Base-by-base conservation (phyloP, 2,797 vertebrate species). In the Yasuhikotakia modesta region DNA sequence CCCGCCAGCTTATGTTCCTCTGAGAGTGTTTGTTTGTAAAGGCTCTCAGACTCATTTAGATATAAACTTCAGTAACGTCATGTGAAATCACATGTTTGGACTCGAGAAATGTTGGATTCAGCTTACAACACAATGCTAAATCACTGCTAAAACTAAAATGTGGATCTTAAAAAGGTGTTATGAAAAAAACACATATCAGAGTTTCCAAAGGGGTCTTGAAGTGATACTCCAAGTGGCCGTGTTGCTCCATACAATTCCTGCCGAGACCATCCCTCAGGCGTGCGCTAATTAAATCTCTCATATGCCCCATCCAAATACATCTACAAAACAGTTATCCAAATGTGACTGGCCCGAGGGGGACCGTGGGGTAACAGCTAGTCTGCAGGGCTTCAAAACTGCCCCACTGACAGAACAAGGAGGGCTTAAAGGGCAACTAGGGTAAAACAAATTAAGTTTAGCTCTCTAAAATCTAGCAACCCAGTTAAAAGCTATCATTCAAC, bases 231-330 rank as follows among this genome's bases (percentile, higher is more conserved):
- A 2, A 64, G 50, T 46, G 27, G 76, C 32, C 12, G 16, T 67
- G 14, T 14, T 5, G 19, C 32, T 55, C 39, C 4, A 22, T 58
- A 6, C 53, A 35, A 55, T 21, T 58, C 68, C 69, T 69, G 64
- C 1, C 81, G 82, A 74, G 83, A 87, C 85, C 71, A 74, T 77
- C 88, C 87, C 89, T 76, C 76, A 90, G 84, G 89, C 87, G 2
- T 82, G 84, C 48, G 57, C 88, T 91, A 90, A 92, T 91, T 90
- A 89, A 92, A 90, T 89, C 82, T 87, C 87, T 91, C 90, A 91
- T 91, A 93, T 91, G 90, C 87, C 86, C 83, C 83, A 86, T 88
- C 86, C 85, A 84, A 84, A 83, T 81, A 19, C 80, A 84, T 88
- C 85, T 81, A 89, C 85, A 82, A 72, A 86, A 81, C 68, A 89